Evolutionary conservation across 1,140 invertebrate genomes (phyloP).

Genomic region (Harlomillsia oculata): DNA sequence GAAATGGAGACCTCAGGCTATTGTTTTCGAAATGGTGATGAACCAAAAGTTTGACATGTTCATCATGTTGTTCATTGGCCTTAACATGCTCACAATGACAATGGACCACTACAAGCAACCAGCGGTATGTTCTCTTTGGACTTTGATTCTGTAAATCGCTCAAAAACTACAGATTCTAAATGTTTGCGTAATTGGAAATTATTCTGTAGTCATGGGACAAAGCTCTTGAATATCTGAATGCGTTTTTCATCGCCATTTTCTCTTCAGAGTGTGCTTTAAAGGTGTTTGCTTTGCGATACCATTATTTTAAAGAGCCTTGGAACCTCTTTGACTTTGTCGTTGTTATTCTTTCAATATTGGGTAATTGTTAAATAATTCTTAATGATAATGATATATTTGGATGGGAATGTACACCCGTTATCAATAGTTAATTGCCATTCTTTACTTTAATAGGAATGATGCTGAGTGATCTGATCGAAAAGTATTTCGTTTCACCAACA

Average conservation of each 20-base stretch:
- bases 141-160: background rate
- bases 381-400: too few relatives aligned
- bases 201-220: conserved; percentile 54
- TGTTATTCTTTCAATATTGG: conserved; percentile 94
- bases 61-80: conserved; percentile 96
- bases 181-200: background rate
- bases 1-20: conserved; percentile 90
- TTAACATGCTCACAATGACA: conserved; percentile 99
- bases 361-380: conserved; percentile 58
- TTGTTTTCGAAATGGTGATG: conserved; percentile 93
- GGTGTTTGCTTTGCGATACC: conserved; percentile 55
- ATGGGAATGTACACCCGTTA: too few relatives aligned
- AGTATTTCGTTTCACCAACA: conserved; percentile 95
- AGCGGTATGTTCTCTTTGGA: conserved; percentile 38
- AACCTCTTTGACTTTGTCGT: conserved; percentile 99
- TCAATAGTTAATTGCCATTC: conserved; percentile 8
- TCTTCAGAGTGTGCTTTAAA: conserved; percentile 94
- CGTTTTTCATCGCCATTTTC: conserved; percentile 97
- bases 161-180: background rate
- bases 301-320: conserved; percentile 98
- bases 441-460: conserved; percentile 63
- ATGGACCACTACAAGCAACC: conserved; percentile 89
- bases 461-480: conserved; percentile 89
- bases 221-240: conserved; percentile 82
- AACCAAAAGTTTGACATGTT: conserved; percentile 99